Percentiles rank a stretch among this genome's conserved stretches.
phyloP scores from a whole-genome alignment of 1,140 invertebrate genomes.

The Holcopasites calliopsidis region DNA sequence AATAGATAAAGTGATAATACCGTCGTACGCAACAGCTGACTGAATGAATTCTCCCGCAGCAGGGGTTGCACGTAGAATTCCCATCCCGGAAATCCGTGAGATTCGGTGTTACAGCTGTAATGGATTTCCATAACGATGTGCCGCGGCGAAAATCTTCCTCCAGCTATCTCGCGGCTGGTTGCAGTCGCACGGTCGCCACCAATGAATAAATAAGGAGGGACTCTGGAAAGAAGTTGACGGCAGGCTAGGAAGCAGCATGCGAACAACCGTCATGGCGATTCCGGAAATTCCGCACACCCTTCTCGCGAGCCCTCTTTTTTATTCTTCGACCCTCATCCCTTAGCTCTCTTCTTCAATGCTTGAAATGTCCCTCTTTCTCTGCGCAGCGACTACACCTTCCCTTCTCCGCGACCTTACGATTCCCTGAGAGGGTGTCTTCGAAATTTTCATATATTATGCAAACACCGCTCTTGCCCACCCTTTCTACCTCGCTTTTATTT shows the following conservation, averaged over 20 bases:
- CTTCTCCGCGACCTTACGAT: constrained; percentile 32
- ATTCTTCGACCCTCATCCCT: constrained; percentile 30
- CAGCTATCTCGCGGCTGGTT: not conserved
- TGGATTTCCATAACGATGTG: constrained; percentile 34
- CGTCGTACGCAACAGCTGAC: not conserved
- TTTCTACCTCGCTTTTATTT: constrained; percentile 29
- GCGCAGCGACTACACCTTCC: no score
- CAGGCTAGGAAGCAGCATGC: constrained; percentile 9
- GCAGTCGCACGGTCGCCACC: constrained; percentile 10
- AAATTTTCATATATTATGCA: constrained; percentile 66
- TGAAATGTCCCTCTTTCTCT: constrained; percentile 10
- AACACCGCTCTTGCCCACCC: constrained; percentile 33
- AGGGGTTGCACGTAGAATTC: not conserved
- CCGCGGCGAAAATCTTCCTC: constrained; percentile 24
- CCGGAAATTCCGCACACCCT: constrained; percentile 40
- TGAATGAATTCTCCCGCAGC: not conserved
- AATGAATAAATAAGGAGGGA: constrained; percentile 60
- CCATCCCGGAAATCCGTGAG: constrained; percentile 5
- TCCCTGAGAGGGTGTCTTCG: constrained; percentile 40
- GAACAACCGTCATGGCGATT: constrained; percentile 4
- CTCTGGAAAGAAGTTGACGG: constrained; percentile 50
- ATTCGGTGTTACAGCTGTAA: constrained; percentile 35
- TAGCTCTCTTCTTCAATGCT: not conserved
- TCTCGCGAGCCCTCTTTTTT: constrained; percentile 40
- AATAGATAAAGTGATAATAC: not conserved